phyloP scores from a whole-genome alignment of 2,797 vertebrate species.

The Anomalospiza imberbis region DNA sequence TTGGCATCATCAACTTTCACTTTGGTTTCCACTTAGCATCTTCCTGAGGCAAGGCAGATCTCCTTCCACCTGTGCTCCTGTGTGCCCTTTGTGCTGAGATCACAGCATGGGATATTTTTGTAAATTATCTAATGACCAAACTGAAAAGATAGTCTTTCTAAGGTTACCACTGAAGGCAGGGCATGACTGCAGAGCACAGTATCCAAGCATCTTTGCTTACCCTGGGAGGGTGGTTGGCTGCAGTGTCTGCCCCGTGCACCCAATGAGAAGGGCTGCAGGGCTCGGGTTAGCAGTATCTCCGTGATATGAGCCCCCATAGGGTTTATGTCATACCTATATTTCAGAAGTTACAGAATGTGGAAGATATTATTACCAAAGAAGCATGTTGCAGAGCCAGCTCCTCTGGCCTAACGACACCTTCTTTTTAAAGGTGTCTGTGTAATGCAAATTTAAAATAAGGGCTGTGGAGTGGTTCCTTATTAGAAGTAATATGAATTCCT shows the following conservation, averaged over 20 bases:
- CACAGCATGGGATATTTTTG: slow-evolving; percentile 89
- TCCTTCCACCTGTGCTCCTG: slow-evolving; percentile 6
- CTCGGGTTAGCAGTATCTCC: slow-evolving; percentile 76
- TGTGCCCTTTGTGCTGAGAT: slow-evolving; percentile 40
- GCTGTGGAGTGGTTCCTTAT: slow-evolving; percentile 53
- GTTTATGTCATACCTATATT: slow-evolving; percentile 99
- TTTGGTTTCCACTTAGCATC: neutral
- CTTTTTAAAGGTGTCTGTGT: slow-evolving; percentile 79
- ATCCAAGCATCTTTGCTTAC: slow-evolving; percentile 84
- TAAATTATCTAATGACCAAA: slow-evolving; percentile 85
- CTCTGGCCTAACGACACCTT: slow-evolving; percentile 81
- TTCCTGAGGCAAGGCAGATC: neutral
- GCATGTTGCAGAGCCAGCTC: slow-evolving; percentile 85
- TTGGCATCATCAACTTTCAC: neutral
- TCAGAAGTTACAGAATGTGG: slow-evolving; percentile 89
- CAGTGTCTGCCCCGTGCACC: slow-evolving; percentile 59
- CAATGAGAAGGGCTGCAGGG: slow-evolving; percentile 80
- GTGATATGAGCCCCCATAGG: slow-evolving; percentile 83
- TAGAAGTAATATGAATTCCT: slow-evolving; percentile 30
- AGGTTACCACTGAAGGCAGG: slow-evolving; percentile 81
- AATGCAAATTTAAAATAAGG: slow-evolving; percentile 78
- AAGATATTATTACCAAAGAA: slow-evolving; percentile 88
- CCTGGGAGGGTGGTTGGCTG: slow-evolving; percentile 78
- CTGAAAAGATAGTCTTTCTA: slow-evolving; percentile 84
- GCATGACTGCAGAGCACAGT: slow-evolving; percentile 75